Base-by-base conservation (phyloP, 1,140 invertebrate genomes). In the Ridgeia piscesae region DNA sequence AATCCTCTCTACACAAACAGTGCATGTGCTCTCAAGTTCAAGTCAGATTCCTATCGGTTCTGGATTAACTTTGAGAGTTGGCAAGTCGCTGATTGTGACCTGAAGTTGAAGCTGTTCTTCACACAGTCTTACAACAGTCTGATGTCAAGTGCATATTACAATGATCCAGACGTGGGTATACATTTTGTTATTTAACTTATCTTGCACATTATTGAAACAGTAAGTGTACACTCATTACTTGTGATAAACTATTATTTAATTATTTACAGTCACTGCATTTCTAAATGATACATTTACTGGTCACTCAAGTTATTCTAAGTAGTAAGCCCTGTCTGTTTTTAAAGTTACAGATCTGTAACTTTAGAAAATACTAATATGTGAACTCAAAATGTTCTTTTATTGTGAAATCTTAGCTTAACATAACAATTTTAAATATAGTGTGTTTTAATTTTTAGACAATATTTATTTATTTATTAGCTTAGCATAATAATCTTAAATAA, bases 51-150 rank as follows among this genome's bases (percentile, higher is more conserved):
- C 58, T 31, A 77, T 77, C 58, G 58, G 11, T 77, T 77, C 58
- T 77, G 58, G 58, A 77, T 77, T 77, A 77, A 77, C 58, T 77
- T 77, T 31, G 58, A 77, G 58, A 77, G 58, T 77, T 77, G 58
- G 58, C 6, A 21, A 31, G 58, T 77, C 58, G 27, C 58, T 77
- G 58, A 77, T 77, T 77, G 58, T 77, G 27, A 77, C 58, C 58
- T 77, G 58, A 77, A 77, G 17, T 77, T 77, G 58, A 77, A 77
- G 58, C 17, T 77, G 27, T 77, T 27, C 58, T 77, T 21, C 58
- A 77, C 58, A 31, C 58, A 77, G 17, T 77, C 58, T 31, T 77
- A 77, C 27, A 77, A 2, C 58, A 77, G 58, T 21, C 58, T 77
- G 58, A 77, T 77, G 58, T 77, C 58, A 77, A 77, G 58, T 77